Evolutionary conservation across 2,113 vertebrate genomes (phyloP), one percentile per base, ranked within the genome.

Genomic region (Mormyrus lacerda): DNA sequence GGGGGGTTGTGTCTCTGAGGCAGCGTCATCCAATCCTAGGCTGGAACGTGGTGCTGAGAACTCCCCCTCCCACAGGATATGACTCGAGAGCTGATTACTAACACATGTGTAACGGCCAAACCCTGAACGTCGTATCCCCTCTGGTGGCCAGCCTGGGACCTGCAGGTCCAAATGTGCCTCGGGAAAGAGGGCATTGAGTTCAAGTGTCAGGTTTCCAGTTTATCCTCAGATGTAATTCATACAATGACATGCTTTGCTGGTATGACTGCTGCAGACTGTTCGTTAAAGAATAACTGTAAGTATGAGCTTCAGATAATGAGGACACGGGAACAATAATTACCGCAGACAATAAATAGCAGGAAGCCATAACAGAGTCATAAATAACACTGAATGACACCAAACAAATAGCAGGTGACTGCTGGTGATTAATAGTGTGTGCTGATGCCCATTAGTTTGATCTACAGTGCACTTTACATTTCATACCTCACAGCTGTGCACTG

Each of bases 71-170:
- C 88, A 87, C 91, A 88, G 47, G 87, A 87, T 84, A 44, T 88
- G 89, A 85, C 50, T 89, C 15, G 45, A 90, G 87, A 85, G 55
- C 89, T 91, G 90, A 92, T 91, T 88, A 90, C 91, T 89, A 91
- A 91, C 92, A 90, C 87, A 55, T 92, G 91, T 90, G 53, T 85
- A 84, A 58, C 55, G 50, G 76, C 53, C 44, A 65, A 84, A 90
- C 2, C 48, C 61, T 91, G 50, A 85, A 44, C 44, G 21, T n/a
- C n/a, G 83, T 10, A n/a, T 31, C 13, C 86, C 86, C 85, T 73
- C 89, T 83, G 65, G 48, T 90, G 86, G 65, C n/a, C 50, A 45
- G 5, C 15, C 9, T 2, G 9, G 69, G 39, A 73, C 27, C 89
- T 65, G 55, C 83, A 50, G 17, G 35, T 13, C 31, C 8, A 2